Evolutionary conservation across 2,113 vertebrate species (phyloP), one percentile per base, ranked within the genome.

Genomic region (Alligator mississippiensis): DNA sequence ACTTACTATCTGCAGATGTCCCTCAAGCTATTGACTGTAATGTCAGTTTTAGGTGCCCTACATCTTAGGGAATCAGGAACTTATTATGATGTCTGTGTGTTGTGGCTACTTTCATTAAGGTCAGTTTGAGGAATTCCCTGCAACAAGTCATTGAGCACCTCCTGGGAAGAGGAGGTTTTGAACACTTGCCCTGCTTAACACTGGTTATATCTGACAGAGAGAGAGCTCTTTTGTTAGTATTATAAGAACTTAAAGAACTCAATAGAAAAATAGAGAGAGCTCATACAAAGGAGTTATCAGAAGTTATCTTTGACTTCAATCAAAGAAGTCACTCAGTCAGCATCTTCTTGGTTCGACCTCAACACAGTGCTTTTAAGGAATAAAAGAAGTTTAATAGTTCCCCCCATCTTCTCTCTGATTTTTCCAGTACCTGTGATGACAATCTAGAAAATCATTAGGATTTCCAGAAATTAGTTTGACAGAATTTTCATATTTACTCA

Each of bases 251-350:
- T 57, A 27, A 60, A 72, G 60, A 68, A 66, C 70, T 76, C 70
- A 68, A 66, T 77, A 12, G 70, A 60, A 76, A 79, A 85, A 90
- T 64, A 66, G 55, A 34, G 80, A 30, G 18, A 80, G 82, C 58
- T 60, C 27, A 76, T 75, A 81, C 89, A 85, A 81, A 81, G 18
- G 82, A 58, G 55, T 80, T 85, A 80, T 76, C 62, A 77, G 83
- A 85, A 47, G 47, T 47, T 47, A 47, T 47, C 61, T 21, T 63
- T 72, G 76, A 79, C 59, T 84, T 90, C 81, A 90, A 78, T 78
- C 76, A 38, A 62, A 34, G 27, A 28, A 62, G 38, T 47, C 70
- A 63, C 75, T 84, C 81, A 84, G 38, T 79, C 64, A 62, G 38
- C n/a, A 84, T 38, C 78, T 79, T 72, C 76, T 62, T 59, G 81